Evolutionary conservation across 2,888 invertebrate species (phyloP).

Genomic region (Oxyteleia sp.): DNA sequence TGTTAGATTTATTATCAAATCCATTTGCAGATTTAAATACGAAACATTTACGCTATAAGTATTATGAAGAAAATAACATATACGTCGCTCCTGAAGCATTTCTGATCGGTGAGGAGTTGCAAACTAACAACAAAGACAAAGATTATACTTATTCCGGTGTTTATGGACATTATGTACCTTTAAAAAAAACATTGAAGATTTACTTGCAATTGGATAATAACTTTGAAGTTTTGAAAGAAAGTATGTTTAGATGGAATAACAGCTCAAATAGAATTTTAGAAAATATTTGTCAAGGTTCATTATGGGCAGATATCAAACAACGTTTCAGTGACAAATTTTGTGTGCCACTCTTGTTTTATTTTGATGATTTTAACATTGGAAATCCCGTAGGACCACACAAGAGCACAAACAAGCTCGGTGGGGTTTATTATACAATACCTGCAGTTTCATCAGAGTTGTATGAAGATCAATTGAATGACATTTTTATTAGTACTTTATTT

Average conservation of each 20-base stretch:
- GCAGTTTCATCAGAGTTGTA: conserved; percentile 45
- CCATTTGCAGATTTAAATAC: too few species aligned
- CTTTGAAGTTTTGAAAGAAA: conserved; percentile 18
- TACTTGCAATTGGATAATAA: conserved; percentile 32
- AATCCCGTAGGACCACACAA: conserved; percentile 58
- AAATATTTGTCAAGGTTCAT: conserved; percentile 45
- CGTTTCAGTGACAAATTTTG: conserved; percentile 43
- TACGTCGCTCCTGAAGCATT: conserved; percentile 19
- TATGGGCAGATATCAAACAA: conserved; percentile 52
- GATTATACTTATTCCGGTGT: neutral
- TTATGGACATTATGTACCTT: conserved; percentile 14
- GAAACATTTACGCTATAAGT: neutral
- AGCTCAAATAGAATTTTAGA: neutral
- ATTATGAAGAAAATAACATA: neutral
- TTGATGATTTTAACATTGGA: conserved; percentile 69
- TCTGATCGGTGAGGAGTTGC: conserved; percentile 7
- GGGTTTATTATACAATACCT: conserved; percentile 61
- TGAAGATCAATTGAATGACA: conserved; percentile 27
- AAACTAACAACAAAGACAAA: neutral
- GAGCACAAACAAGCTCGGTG: conserved; percentile 55
- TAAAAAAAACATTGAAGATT: neutral
- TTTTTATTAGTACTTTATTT: conserved; percentile 32
- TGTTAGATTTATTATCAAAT: too few species aligned
- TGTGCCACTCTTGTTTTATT: conserved; percentile 69
- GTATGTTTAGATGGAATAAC: neutral